Conservation (phyloP, 2,113 vertebrate genomes). For the Loxodonta africana region DNA sequence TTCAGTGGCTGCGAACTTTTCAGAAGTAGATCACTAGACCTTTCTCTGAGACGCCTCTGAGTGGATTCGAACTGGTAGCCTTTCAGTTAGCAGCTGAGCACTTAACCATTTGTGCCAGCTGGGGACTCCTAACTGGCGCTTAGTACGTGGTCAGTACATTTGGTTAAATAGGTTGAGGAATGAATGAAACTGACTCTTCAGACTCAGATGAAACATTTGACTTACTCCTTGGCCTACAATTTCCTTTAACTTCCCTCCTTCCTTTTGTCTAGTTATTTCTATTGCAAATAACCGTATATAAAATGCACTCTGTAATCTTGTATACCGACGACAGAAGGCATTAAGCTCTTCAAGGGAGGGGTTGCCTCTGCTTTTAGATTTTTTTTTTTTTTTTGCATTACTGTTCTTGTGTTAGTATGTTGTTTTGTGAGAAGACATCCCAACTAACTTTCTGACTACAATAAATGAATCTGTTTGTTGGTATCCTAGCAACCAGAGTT, state of each 20-base stretch:
- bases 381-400: constrained; percentile 29
- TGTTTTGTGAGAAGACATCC: constrained; percentile 48
- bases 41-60: neutral
- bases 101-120: neutral
- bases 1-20: neutral
- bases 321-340: neutral
- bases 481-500: constrained; percentile 66
- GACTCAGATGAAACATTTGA: neutral
- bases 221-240: neutral
- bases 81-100: neutral
- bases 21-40: neutral
- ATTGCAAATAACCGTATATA: neutral
- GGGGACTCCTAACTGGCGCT: neutral
- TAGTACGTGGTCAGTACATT: neutral
- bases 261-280: neutral
- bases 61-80: neutral
- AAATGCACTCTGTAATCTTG: neutral
- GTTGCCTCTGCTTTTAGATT: neutral
- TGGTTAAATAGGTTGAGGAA: neutral
- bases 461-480: constrained; percentile 40
- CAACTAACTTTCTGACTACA: constrained; percentile 51
- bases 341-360: constrained; percentile 39
- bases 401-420: neutral
- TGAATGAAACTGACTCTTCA: neutral
- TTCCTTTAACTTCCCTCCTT: neutral